A percentile compares a stretch with the other conserved stretches of the same genome.
Conservation (phyloP, 2,888 invertebrate genomes). For the Noctua janthina region DNA sequence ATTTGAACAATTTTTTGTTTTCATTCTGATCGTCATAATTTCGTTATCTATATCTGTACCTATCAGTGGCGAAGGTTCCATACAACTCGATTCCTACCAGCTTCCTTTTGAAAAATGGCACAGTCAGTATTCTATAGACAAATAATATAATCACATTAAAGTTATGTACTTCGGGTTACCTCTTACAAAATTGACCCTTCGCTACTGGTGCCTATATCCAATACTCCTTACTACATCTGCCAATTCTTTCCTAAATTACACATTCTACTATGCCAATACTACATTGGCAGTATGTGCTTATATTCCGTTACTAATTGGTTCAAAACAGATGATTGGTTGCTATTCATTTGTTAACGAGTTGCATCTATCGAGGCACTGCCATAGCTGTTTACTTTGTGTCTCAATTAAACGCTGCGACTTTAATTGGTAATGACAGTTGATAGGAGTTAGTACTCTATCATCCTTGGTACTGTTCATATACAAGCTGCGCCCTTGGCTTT, state of each 20-base stretch:
- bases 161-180: no score
- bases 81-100: no score
- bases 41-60: no score
- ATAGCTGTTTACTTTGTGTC: constrained; percentile 26
- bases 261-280: not conserved
- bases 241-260: not conserved
- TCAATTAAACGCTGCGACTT: constrained; percentile 27
- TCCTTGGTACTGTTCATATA: not conserved
- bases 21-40: no score
- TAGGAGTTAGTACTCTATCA: not conserved
- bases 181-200: no score
- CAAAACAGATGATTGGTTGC: constrained; percentile 19
- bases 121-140: no score
- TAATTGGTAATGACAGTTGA: constrained; percentile 21
- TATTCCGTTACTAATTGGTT: not conserved
- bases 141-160: no score
- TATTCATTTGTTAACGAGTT: constrained; percentile 36
- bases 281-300: not conserved
- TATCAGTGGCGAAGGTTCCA: no score
- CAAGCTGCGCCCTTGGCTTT: not conserved
- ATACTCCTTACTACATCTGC: not conserved
- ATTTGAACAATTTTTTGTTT: no score
- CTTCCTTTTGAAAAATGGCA: no score
- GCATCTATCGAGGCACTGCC: not conserved
- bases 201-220: no score